Percentiles rank a stretch among this genome's conserved stretches.
phyloP scores from a whole-genome alignment of 2,797 vertebrate genomes.

The Vireo griseus region DNA sequence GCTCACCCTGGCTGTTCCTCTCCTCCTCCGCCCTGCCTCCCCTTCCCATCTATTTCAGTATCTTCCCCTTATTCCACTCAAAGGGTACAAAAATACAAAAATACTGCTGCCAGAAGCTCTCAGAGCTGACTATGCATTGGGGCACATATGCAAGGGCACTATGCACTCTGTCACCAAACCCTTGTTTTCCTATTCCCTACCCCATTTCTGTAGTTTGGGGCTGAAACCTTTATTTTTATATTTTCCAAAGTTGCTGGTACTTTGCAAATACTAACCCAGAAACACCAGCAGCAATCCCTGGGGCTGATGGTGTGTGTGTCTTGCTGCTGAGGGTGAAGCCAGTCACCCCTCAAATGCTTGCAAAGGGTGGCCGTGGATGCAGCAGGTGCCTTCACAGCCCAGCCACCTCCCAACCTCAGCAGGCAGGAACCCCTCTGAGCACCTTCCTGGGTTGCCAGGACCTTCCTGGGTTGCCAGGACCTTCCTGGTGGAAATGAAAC shows the following conservation, averaged over 20 bases:
- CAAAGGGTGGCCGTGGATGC: not conserved
- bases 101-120: not conserved
- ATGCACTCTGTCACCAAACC: not conserved
- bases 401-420: not conserved
- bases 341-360: fast-evolving
- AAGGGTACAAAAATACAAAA: not conserved
- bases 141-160: fast-evolving
- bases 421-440: not conserved
- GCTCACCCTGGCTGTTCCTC: not conserved
- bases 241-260: not conserved
- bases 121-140: not conserved
- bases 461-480: not conserved
- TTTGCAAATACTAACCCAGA: not conserved
- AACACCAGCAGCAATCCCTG: not conserved
- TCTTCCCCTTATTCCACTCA: not conserved
- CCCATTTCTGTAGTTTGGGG: not conserved
- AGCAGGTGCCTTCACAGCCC: not conserved
- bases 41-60: not conserved
- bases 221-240: not conserved
- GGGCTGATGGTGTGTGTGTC: not conserved
- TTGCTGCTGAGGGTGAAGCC: not conserved
- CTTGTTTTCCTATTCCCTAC: not conserved
- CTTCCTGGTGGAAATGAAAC: not conserved
- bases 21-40: not conserved
- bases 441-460: not conserved